Percentiles rank a stretch among this genome's conserved stretches.
These are phyloP conservation scores for Megalops cyprinoides DNA, from an alignment of 2,797 vertebrate species.

Conservation along the genomic window DNA sequence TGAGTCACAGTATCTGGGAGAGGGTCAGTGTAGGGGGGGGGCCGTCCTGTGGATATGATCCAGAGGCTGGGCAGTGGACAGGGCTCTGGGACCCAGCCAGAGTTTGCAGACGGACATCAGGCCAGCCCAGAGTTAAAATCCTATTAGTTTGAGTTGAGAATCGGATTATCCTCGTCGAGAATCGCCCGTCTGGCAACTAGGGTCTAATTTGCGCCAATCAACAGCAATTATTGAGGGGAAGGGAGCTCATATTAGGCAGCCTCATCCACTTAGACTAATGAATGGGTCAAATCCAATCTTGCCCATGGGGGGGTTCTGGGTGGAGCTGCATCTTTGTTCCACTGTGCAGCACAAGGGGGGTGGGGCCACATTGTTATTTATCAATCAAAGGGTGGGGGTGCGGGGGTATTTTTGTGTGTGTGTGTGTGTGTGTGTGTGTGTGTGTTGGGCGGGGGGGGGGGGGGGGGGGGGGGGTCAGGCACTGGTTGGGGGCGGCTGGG, in stretches of 20 bases:
- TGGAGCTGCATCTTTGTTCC: not conserved
- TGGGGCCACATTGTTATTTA: not conserved
- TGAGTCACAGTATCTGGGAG: not conserved
- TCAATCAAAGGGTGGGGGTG: not conserved
- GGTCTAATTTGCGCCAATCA: constrained; percentile 86
- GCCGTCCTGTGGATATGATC: constrained; percentile 65
- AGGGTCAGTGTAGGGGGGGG: not conserved
- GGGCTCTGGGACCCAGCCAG: constrained; percentile 72
- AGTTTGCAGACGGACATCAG: constrained; percentile 84
- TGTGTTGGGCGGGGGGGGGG: no score
- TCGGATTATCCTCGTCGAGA: constrained; percentile 84
- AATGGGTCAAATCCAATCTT: constrained; percentile 85
- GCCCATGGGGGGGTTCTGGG: constrained; percentile 66
- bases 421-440: not conserved
- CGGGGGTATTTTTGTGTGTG: not conserved
- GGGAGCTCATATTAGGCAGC: constrained; percentile 83
- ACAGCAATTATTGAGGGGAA: constrained; percentile 87
- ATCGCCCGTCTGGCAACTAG: constrained; percentile 87
- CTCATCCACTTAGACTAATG: constrained; percentile 88
- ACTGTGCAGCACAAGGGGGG: not conserved
- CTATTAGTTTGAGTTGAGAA: constrained; percentile 86
- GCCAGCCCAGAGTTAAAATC: constrained; percentile 83
- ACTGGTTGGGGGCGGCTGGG: no score
- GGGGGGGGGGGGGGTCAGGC: not conserved
- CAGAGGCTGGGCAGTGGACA: constrained; percentile 67